Evolutionary conservation across 2,888 invertebrate genomes (phyloP).

Genomic region (Hydroisotoma schaefferi): DNA sequence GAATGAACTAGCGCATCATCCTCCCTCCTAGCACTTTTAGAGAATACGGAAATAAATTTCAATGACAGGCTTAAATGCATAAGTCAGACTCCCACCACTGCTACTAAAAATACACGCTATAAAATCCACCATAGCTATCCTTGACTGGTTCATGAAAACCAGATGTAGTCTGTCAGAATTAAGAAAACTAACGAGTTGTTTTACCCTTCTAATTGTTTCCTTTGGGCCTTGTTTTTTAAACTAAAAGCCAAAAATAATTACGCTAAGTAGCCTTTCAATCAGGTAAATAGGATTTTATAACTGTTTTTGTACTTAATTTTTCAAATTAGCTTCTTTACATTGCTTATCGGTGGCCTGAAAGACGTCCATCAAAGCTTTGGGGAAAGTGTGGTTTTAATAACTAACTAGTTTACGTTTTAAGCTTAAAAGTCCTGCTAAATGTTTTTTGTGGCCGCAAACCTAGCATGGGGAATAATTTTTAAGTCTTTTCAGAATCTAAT

Average conservation of each 20-base stretch:
- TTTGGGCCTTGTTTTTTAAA: conserved; percentile 38
- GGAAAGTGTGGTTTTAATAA: too few relatives aligned
- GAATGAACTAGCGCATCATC: too few relatives aligned
- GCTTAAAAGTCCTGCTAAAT: background rate
- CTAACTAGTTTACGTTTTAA: background rate
- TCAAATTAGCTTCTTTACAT: background rate
- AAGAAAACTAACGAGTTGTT: conserved; percentile 38
- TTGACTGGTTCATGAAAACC: conserved; percentile 18
- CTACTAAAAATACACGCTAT: background rate
- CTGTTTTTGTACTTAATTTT: too few relatives aligned
- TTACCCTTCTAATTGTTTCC: conserved; percentile 45
- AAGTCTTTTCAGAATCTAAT: too few relatives aligned
- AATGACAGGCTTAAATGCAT: conserved; percentile 3
- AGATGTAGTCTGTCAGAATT: conserved; percentile 44
- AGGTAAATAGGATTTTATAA: too few relatives aligned
- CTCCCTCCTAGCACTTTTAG: background rate
- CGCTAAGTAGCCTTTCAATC: too few relatives aligned
- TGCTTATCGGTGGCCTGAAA: background rate
- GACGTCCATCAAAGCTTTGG: background rate
- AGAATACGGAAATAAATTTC: conserved; percentile 17
- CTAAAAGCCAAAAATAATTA: conserved; percentile 7
- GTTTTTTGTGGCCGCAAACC: too few relatives aligned
- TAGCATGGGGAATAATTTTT: too few relatives aligned
- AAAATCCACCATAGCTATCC: too few relatives aligned
- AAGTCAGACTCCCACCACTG: background rate